Evolutionary conservation across 2,888 invertebrate genomes (phyloP).

Genomic region (Drosophila nigritarsus): DNA sequence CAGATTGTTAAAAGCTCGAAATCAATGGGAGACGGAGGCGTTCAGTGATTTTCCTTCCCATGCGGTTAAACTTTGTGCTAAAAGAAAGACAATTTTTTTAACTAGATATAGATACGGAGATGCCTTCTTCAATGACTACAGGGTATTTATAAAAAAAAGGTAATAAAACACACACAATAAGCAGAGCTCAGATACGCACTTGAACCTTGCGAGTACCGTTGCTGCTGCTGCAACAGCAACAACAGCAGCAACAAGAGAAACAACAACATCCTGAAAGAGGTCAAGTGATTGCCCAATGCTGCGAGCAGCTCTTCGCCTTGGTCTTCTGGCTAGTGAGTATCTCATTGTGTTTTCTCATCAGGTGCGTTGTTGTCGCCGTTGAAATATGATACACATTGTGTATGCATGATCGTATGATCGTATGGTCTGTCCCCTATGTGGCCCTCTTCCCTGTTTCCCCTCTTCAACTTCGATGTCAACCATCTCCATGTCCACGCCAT

Average conservation of each 20-base stretch:
- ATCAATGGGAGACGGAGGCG: background rate
- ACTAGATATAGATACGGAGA: background rate
- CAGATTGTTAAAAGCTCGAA: background rate
- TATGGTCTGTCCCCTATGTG: slow-evolving; percentile 4
- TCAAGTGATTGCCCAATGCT: slow-evolving; percentile 78
- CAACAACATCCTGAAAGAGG: slow-evolving; percentile 84
- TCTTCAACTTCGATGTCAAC: slow-evolving; percentile 1
- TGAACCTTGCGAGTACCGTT: slow-evolving; percentile 67
- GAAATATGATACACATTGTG: slow-evolving; percentile 83
- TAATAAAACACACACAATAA: background rate
- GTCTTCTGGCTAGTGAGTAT: slow-evolving; percentile 24
- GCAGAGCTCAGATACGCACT: slow-evolving; percentile 59
- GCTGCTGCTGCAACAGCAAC: slow-evolving; percentile 33
- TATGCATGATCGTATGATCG: slow-evolving; percentile 77
- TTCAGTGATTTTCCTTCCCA: background rate
- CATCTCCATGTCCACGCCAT: slow-evolving; percentile 28
- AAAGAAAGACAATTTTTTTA: background rate
- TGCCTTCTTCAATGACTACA: background rate
- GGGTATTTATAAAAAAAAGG: background rate
- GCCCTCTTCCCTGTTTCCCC: background rate
- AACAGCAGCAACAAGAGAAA: slow-evolving; percentile 31
- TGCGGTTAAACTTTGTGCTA: background rate
- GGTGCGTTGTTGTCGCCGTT: slow-evolving; percentile 72
- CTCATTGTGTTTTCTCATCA: slow-evolving; percentile 84
- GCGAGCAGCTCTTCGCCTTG: slow-evolving; percentile 30